Conservation (phyloP, 53 echinoderm and acorn worm genomes). For the Apostichopus leukothele region DNA sequence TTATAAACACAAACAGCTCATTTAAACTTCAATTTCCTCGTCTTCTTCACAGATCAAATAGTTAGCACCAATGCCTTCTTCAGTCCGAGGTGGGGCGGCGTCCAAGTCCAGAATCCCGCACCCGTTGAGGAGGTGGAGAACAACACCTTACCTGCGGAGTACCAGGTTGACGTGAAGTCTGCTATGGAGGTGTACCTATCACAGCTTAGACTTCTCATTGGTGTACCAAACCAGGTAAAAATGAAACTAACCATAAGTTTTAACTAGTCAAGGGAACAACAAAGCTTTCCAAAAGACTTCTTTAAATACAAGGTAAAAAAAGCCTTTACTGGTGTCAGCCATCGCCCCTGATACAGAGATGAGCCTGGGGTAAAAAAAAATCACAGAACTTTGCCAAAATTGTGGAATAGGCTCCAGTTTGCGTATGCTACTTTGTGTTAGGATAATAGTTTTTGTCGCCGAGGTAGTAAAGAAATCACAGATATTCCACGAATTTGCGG, state of each 20-base stretch:
- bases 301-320: too few species aligned
- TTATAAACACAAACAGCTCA: not conserved
- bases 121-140: slow-evolving; percentile 52
- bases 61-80: slow-evolving; percentile 88
- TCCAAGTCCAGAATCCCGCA: slow-evolving; percentile 79
- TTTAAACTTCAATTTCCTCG: not conserved
- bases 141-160: slow-evolving; percentile 51
- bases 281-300: not conserved
- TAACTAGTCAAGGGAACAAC: not conserved
- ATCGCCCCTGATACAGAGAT: too few species aligned
- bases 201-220: slow-evolving; percentile 81
- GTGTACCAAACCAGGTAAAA: slow-evolving; percentile 67
- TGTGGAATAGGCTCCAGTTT: too few species aligned
- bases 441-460: too few species aligned
- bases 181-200: slow-evolving; percentile 89
- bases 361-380: too few species aligned
- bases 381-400: too few species aligned
- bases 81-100: slow-evolving; percentile 96
- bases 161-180: slow-evolving; percentile 55
- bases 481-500: too few species aligned
- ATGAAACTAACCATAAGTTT: not conserved
- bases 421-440: too few species aligned
- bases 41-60: slow-evolving; percentile 54
- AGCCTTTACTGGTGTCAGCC: too few species aligned
- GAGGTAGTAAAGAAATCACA: too few species aligned